Evolutionary conservation across 2,797 vertebrate genomes (phyloP).

Genomic region (Artibeus lituratus): DNA sequence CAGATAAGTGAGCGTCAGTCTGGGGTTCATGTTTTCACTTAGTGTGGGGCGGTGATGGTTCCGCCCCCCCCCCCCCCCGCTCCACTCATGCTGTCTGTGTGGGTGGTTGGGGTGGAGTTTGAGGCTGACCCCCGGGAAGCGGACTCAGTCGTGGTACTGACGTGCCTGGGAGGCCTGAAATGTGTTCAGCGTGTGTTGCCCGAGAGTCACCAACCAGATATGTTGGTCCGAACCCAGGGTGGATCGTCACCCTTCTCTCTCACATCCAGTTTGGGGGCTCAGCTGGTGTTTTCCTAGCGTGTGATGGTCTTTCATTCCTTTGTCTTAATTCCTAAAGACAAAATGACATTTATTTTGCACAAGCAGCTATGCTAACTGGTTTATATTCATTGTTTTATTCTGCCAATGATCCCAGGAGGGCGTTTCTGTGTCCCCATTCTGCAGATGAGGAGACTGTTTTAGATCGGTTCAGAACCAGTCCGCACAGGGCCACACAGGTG

Average conservation of each 20-base stretch:
- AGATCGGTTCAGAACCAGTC: background rate
- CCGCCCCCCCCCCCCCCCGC: fast-evolving
- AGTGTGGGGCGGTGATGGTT: background rate
- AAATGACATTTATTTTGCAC: background rate
- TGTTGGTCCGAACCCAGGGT: background rate
- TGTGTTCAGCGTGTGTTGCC: background rate
- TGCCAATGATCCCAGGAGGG: too few relatives aligned
- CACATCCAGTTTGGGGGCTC: background rate
- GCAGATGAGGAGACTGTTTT: background rate
- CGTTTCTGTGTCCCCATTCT: background rate
- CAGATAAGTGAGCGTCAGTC: fast-evolving
- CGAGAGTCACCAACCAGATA: background rate
- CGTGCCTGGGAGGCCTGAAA: background rate
- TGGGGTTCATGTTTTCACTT: background rate
- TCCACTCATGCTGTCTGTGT: background rate
- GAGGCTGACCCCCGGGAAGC: background rate
- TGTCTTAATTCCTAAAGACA: background rate
- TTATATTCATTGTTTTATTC: background rate
- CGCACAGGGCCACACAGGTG: background rate
- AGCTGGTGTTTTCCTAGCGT: background rate
- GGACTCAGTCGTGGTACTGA: background rate
- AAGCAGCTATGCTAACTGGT: background rate
- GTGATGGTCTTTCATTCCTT: background rate
- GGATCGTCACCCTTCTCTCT: background rate
- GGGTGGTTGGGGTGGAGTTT: background rate